phyloP scores from a whole-genome alignment of 1,140 invertebrate species.

The Monochamus saltuarius region DNA sequence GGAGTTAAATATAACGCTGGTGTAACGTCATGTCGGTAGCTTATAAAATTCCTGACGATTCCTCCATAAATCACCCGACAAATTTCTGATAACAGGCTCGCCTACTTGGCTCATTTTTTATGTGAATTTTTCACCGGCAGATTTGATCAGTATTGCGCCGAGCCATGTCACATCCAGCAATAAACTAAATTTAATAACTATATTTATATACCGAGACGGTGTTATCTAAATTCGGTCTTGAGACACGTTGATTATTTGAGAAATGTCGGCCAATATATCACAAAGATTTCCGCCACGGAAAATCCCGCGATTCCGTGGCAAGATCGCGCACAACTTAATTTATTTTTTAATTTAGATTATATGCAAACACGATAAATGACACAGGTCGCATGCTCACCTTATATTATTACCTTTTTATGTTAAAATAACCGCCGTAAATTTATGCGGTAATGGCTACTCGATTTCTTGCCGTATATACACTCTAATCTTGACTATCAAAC shows the following conservation, averaged over 20 bases:
- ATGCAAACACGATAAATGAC: slow-evolving; percentile 38
- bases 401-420: slow-evolving; percentile 35
- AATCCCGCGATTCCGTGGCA: slow-evolving; percentile 15
- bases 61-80: no score
- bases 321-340: slow-evolving; percentile 33
- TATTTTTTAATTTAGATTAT: slow-evolving; percentile 40
- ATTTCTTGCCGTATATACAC: slow-evolving; percentile 5
- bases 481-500: no score
- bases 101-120: no score
- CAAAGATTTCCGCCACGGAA: slow-evolving; percentile 9
- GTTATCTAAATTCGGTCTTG: slow-evolving; percentile 4
- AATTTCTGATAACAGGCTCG: no score
- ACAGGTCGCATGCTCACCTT: slow-evolving; percentile 29
- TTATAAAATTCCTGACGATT: no score
- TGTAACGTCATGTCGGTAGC: no score
- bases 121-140: no score
- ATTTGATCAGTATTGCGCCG: no score
- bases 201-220: slow-evolving; percentile 5
- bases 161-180: no score
- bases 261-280: slow-evolving; percentile 17
- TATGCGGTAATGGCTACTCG: slow-evolving; percentile 28
- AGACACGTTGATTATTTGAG: slow-evolving; percentile 13
- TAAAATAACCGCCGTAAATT: slow-evolving; percentile 27
- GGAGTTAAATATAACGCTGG: no score
- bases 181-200: slow-evolving; percentile 8